These are phyloP conservation scores for Catocala sponsa DNA, from an alignment of 2,888 invertebrate species.

Conservation along the genomic window DNA sequence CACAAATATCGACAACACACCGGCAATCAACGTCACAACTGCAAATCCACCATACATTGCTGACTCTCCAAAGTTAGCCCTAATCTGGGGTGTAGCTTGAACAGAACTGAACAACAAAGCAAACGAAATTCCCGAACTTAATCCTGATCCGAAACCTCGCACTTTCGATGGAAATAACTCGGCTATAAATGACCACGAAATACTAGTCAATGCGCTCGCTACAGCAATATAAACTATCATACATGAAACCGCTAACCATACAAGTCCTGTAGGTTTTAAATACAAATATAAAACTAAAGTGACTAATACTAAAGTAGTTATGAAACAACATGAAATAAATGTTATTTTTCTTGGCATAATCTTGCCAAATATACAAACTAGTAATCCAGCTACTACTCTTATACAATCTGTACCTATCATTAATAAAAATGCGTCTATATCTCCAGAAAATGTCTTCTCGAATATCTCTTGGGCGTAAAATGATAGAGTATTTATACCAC, in stretches of 20 bases:
- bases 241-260: constrained; percentile 57
- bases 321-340: constrained; percentile 52
- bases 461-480: constrained; percentile 67
- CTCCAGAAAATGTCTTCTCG: constrained; percentile 58
- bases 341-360: constrained; percentile 56
- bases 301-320: constrained; percentile 48
- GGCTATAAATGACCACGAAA: constrained; percentile 66
- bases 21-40: constrained; percentile 48
- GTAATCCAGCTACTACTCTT: constrained; percentile 45
- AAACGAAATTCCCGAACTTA: constrained; percentile 60
- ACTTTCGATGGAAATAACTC: constrained; percentile 67
- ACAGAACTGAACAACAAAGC: constrained; percentile 62
- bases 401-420: constrained; percentile 64
- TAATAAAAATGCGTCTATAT: constrained; percentile 58
- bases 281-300: constrained; percentile 54
- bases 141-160: constrained; percentile 67
- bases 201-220: constrained; percentile 54
- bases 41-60: constrained; percentile 61
- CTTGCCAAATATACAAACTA: constrained; percentile 57
- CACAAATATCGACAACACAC: constrained; percentile 55
- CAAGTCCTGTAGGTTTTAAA: constrained; percentile 46
- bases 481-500: constrained; percentile 63
- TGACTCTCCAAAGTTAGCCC: constrained; percentile 52
- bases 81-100: constrained; percentile 62
- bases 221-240: constrained; percentile 57